A percentile compares a stretch with the other conserved stretches of the same genome.
These are phyloP conservation scores for Teinopalpus imperialis DNA, from an alignment of 2,888 invertebrate species.

Conservation along the genomic window DNA sequence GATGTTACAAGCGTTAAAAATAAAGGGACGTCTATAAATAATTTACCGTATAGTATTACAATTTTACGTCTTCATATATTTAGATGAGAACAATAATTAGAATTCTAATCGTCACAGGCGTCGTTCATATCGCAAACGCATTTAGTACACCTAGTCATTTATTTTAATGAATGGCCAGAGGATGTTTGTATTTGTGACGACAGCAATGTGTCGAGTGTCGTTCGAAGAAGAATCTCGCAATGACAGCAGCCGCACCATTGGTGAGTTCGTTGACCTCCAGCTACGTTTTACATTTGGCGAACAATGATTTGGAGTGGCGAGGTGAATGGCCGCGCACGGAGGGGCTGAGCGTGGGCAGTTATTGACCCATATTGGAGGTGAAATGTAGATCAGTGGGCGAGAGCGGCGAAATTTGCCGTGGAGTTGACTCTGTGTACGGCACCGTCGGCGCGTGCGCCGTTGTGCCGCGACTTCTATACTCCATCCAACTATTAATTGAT, in stretches of 20 bases:
- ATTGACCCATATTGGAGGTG: constrained; percentile 81
- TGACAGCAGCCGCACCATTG: constrained; percentile 63
- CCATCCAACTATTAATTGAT: constrained; percentile 15
- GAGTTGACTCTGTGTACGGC: constrained; percentile 45
- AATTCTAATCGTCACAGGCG: not conserved
- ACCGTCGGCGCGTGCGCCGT: constrained; percentile 30
- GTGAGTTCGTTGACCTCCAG: constrained; percentile 63
- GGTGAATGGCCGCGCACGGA: constrained; percentile 77
- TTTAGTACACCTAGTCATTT: constrained; percentile 17
- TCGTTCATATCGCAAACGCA: constrained; percentile 4
- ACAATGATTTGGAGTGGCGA: constrained; percentile 81
- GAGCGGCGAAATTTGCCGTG: constrained; percentile 77
- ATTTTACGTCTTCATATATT: not conserved
- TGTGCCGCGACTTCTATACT: constrained; percentile 23
- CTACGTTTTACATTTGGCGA: constrained; percentile 79
- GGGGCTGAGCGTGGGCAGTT: constrained; percentile 81
- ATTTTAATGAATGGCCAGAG: constrained; percentile 38
- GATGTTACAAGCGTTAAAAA: no score
- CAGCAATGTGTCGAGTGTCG: constrained; percentile 68
- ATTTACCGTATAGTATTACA: not conserved
- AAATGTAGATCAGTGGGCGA: constrained; percentile 83
- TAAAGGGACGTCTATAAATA: no score
- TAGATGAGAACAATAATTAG: not conserved
- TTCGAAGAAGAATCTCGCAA: constrained; percentile 67
- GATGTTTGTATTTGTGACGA: constrained; percentile 65